Conservation (phyloP, 2,888 invertebrate species). For the Campoletis raptor region DNA sequence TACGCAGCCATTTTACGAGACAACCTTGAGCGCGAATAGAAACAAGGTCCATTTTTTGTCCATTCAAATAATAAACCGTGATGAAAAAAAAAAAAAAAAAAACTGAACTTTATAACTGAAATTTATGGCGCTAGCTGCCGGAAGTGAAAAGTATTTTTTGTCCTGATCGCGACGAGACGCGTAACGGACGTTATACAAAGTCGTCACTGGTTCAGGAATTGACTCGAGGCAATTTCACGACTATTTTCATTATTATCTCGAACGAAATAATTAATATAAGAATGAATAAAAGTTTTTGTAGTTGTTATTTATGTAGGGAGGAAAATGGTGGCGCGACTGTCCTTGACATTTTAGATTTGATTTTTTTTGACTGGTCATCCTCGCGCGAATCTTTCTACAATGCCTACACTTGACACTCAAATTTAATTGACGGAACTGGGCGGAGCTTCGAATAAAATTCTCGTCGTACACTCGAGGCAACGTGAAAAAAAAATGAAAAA, state of each 20-base stretch:
- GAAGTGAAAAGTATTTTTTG: background rate
- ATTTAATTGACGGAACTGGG: background rate
- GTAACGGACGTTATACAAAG: too few species aligned
- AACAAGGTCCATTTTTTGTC: background rate
- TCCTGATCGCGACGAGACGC: background rate
- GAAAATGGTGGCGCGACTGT: background rate
- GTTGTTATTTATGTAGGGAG: background rate
- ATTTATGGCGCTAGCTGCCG: background rate
- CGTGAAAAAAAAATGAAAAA: constrained; percentile 5
- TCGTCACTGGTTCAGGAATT: too few species aligned
- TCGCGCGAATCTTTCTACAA: background rate
- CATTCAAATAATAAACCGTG: background rate
- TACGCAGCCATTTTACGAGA: background rate
- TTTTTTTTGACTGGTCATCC: background rate
- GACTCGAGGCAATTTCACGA: too few species aligned
- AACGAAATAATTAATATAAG: background rate
- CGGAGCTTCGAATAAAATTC: background rate
- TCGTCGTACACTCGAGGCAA: background rate
- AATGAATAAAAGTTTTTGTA: background rate
- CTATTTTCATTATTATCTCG: background rate
- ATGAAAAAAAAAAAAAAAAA: background rate
- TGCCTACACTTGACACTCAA: background rate
- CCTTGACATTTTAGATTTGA: background rate
- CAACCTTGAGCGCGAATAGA: background rate
- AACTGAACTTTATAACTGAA: too few species aligned